phyloP scores from a whole-genome alignment of 2,888 invertebrate genomes.

The Tinea trinotella region DNA sequence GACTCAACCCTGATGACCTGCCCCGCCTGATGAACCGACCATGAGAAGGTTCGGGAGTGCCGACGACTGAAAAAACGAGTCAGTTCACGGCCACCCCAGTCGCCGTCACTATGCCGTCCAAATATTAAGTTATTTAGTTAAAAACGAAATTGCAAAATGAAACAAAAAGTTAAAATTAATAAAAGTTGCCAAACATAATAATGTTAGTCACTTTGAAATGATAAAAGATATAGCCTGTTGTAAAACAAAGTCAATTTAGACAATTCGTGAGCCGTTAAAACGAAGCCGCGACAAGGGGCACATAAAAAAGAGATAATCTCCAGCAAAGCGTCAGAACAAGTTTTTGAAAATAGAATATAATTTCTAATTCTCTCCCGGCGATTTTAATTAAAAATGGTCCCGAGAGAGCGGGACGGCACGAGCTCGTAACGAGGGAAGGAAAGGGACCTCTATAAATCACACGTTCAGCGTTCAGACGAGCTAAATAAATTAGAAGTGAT shows the following conservation, averaged over 20 bases:
- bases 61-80: too few species aligned
- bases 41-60: too few species aligned
- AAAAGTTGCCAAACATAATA: not conserved
- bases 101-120: too few species aligned
- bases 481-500: slow-evolving; percentile 73
- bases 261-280: slow-evolving; percentile 63
- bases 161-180: slow-evolving; percentile 2
- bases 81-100: too few species aligned
- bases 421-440: slow-evolving; percentile 43
- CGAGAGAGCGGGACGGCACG: slow-evolving; percentile 53
- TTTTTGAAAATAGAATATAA: slow-evolving; percentile 73
- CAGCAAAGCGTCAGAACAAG: slow-evolving; percentile 69
- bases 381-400: slow-evolving; percentile 73
- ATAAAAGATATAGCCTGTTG: slow-evolving; percentile 9
- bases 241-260: slow-evolving; percentile 54
- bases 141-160: not conserved
- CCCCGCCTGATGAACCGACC: too few species aligned
- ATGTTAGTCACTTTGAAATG: slow-evolving; percentile 11
- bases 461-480: slow-evolving; percentile 54
- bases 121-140: too few species aligned
- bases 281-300: slow-evolving; percentile 63
- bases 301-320: slow-evolving; percentile 71
- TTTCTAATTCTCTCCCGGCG: slow-evolving; percentile 69
- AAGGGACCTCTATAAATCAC: slow-evolving; percentile 64
- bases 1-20: too few species aligned